Evolutionary conservation across 2,888 invertebrate genomes (phyloP).

Genomic region (Molorchus minor): DNA sequence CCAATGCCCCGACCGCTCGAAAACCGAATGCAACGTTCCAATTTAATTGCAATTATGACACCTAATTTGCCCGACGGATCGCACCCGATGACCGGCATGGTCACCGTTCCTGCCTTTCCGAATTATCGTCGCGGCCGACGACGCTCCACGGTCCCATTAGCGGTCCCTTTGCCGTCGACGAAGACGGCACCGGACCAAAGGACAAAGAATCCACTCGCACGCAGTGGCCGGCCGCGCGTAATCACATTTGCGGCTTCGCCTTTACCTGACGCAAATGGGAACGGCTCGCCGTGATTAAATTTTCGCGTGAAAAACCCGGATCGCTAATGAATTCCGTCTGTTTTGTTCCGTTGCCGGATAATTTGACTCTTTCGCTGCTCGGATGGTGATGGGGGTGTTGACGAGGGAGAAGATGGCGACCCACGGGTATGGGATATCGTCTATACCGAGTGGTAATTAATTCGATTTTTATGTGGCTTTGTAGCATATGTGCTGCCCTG

Average conservation of each 20-base stretch:
- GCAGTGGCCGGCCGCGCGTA: constrained; percentile 13
- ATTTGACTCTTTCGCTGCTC: neutral
- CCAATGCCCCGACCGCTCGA: too few relatives aligned
- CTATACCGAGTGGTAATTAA: too few relatives aligned
- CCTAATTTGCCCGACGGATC: constrained; percentile 20
- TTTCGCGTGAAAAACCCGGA: constrained; percentile 21
- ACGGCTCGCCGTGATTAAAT: constrained; percentile 27
- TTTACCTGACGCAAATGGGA: constrained; percentile 30
- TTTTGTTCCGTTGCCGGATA: neutral
- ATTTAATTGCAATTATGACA: constrained; percentile 14
- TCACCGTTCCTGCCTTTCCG: constrained; percentile 6
- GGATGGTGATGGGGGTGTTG: too few relatives aligned
- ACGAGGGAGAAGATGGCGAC: too few relatives aligned
- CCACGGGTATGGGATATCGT: too few relatives aligned
- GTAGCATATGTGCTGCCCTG: too few relatives aligned
- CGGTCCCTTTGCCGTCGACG: neutral
- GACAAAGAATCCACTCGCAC: constrained; percentile 18
- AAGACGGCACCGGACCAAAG: constrained; percentile 1
- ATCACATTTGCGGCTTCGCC: constrained; percentile 31
- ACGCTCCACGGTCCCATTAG: constrained; percentile 13
- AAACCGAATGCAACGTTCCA: too few relatives aligned
- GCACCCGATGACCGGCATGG: constrained; percentile 5
- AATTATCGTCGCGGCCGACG: constrained; percentile 18
- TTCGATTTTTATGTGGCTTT: too few relatives aligned
- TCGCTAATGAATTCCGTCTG: constrained; percentile 7